Conservation (phyloP, 2,888 invertebrate species). For the Dromius quadrimaculatus region DNA sequence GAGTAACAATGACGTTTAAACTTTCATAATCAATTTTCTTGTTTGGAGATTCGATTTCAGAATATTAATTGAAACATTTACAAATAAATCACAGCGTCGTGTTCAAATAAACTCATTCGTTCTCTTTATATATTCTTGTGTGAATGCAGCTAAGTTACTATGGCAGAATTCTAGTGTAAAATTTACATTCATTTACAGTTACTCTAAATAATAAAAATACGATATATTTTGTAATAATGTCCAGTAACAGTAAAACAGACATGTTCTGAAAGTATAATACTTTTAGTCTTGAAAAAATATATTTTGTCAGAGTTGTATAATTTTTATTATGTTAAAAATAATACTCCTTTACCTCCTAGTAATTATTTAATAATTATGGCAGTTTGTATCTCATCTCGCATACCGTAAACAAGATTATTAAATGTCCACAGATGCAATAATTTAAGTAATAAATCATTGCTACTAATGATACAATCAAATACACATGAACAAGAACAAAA, state of each 20-base stretch:
- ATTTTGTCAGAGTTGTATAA: too few relatives aligned
- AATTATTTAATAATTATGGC: too few relatives aligned
- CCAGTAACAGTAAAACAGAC: background rate
- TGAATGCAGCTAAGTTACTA: background rate
- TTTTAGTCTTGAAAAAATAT: too few relatives aligned
- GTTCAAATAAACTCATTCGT: background rate
- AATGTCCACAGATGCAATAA: slow-evolving; percentile 2
- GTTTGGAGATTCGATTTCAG: background rate
- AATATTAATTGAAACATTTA: background rate
- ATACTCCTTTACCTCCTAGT: too few relatives aligned
- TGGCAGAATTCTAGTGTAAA: slow-evolving; percentile 10
- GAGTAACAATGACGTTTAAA: too few relatives aligned
- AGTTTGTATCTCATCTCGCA: background rate
- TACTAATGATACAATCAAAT: slow-evolving; percentile 30
- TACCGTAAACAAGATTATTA: slow-evolving; percentile 11
- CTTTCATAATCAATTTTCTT: background rate
- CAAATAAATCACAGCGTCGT: background rate
- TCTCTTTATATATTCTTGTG: background rate
- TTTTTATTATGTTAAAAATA: too few relatives aligned
- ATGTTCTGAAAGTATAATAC: background rate
- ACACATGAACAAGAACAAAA: slow-evolving; percentile 16
- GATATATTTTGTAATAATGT: background rate
- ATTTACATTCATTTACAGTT: slow-evolving; percentile 19
- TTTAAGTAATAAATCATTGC: slow-evolving; percentile 24
- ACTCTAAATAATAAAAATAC: slow-evolving; percentile 10